These are phyloP conservation scores for Ophraella communa DNA, from an alignment of 2,888 invertebrate species.

Conservation along the genomic window DNA sequence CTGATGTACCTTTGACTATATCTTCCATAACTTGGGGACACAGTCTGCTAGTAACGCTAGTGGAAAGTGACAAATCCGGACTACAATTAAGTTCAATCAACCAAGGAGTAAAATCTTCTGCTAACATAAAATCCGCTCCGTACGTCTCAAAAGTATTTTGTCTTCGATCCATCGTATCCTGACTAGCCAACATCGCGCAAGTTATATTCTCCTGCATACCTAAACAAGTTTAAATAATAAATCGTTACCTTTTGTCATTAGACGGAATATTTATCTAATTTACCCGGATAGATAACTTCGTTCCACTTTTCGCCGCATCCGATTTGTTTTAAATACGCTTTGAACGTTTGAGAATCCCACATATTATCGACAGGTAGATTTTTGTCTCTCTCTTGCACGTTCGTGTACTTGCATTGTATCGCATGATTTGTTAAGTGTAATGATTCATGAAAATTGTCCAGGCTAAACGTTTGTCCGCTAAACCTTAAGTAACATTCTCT, in stretches of 20 bases:
- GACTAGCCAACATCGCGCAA: slow-evolving; percentile 86
- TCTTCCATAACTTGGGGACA: slow-evolving; percentile 90
- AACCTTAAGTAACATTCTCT: slow-evolving; percentile 92
- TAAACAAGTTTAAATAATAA: slow-evolving; percentile 5
- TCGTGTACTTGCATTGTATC: slow-evolving; percentile 87
- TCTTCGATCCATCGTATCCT: slow-evolving; percentile 81
- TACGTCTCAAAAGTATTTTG: slow-evolving; percentile 91
- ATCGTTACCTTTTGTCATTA: no score
- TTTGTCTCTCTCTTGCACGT: slow-evolving; percentile 71
- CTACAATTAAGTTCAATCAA: slow-evolving; percentile 94
- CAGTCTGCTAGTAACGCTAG: slow-evolving; percentile 84
- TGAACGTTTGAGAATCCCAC: slow-evolving; percentile 91
- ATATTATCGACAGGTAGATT: slow-evolving; percentile 88
- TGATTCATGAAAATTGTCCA: slow-evolving; percentile 89
- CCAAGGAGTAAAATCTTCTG: slow-evolving; percentile 88
- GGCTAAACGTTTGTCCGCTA: slow-evolving; percentile 86
- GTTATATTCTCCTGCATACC: slow-evolving; percentile 62
- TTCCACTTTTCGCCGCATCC: slow-evolving; percentile 83
- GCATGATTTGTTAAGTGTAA: slow-evolving; percentile 94
- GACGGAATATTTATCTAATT: no score
- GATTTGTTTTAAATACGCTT: slow-evolving; percentile 69
- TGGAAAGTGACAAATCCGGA: slow-evolving; percentile 90
- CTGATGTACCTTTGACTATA: slow-evolving; percentile 81
- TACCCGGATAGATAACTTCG: slow-evolving; percentile 83
- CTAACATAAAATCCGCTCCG: slow-evolving; percentile 94